Base-by-base conservation (phyloP, 2,888 invertebrate genomes). In the Xestia c-nigrum region DNA sequence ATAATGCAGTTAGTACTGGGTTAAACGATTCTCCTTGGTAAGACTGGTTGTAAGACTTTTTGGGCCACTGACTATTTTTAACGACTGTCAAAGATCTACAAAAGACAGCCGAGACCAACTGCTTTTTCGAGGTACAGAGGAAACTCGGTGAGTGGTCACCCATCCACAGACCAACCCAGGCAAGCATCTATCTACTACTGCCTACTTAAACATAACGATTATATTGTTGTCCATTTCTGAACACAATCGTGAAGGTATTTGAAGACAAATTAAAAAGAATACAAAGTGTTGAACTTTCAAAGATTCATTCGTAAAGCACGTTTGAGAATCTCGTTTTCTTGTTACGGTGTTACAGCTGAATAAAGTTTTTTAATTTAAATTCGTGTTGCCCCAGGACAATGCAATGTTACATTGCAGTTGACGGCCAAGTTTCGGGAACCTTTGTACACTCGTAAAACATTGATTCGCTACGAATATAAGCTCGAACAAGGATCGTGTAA, bases 321-420 rank as follows among this genome's bases (percentile, higher is more conserved):
- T 87, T 85, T 83, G 79, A 72, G 76, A 89, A 88, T 74, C 82
- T 85, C 81, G 85, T 86, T 89, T 89, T 86, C 90, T 90, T 89
- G 88, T 88, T 87, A 83, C 89, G 81, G 79, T 89, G 65, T 67
- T 87, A 80, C 61, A 80, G 84, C 83, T 80, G 72, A 79, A 73
- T 72, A 85, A 91, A 91, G 89, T 91, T 91, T 91, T 91, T 91
- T 90, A 90, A 91, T 91, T 91, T 90, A 88, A 90, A 91, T 91
- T 89, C 83, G 88, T 88, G 88, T 87, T 72, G 55, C 76, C 55
- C 55, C 73, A 72, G 86, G 80, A 89, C 89, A 88, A 87, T 87
- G 84, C 84, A 78, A 78, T 77, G 86, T 82, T 78, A 90, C 82
- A 80, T 78, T 85, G 83, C 86, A 80, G 81, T 84, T 81, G 85